Evolutionary conservation across 1,140 invertebrate species (phyloP).

Genomic region (Drosophila paulistorum): DNA sequence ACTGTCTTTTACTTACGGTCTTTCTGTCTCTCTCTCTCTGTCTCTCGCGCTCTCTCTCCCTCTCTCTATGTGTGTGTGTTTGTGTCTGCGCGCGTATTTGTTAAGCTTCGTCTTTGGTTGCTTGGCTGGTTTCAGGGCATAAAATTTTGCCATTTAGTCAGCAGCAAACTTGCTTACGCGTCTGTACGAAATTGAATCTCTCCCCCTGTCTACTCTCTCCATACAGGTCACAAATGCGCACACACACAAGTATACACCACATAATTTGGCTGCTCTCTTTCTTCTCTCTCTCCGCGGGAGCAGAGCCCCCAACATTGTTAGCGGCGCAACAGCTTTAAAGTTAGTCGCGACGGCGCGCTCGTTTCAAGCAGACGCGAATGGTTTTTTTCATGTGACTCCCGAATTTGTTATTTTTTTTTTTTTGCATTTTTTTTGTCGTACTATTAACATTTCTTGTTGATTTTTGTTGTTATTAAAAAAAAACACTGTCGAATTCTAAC

Average conservation of each 20-base stretch:
- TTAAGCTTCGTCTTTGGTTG: slow-evolving; percentile 29
- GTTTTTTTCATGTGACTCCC: slow-evolving; percentile 38
- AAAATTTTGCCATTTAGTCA: slow-evolving; percentile 61
- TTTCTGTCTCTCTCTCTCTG: slow-evolving; percentile 16
- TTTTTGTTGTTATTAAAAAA: slow-evolving; percentile 16
- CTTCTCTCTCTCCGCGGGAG: slow-evolving; percentile 4
- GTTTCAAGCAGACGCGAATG: slow-evolving; percentile 66
- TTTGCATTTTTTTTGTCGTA: slow-evolving; percentile 32
- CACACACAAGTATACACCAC: not conserved
- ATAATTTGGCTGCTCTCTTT: not conserved
- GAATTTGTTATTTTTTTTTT: slow-evolving; percentile 32
- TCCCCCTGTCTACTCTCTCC: not conserved
- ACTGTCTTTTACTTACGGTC: slow-evolving; percentile 35
- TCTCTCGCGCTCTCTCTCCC: slow-evolving; percentile 16
- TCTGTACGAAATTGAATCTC: slow-evolving; percentile 39
- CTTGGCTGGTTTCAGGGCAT: slow-evolving; percentile 26
- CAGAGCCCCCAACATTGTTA: not conserved
- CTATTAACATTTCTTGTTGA: slow-evolving; percentile 11
- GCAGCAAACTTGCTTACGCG: slow-evolving; percentile 68
- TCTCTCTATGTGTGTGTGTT: not conserved
- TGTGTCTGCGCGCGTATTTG: slow-evolving; percentile 4
- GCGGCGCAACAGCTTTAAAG: slow-evolving; percentile 33
- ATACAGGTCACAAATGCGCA: not conserved
- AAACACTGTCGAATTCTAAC: slow-evolving; percentile 1
- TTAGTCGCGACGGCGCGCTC: slow-evolving; percentile 76